These are phyloP conservation scores for Dryas iulia DNA, from an alignment of 1,140 invertebrate species.

Conservation along the genomic window DNA sequence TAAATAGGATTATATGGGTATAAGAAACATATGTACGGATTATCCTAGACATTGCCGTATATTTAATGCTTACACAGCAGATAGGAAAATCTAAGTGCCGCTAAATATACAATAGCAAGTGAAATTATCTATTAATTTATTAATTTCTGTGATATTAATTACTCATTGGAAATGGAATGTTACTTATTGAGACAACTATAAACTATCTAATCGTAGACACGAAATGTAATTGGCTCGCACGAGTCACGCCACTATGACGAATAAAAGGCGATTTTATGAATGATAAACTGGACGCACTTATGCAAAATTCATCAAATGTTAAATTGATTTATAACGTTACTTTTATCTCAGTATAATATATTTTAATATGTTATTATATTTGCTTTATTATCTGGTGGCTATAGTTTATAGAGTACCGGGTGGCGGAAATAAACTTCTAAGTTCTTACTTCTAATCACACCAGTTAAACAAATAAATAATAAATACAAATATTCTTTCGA, in stretches of 20 bases:
- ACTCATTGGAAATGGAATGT: background rate
- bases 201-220: constrained; percentile 57
- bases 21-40: too few relatives aligned
- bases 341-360: too few relatives aligned
- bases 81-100: background rate
- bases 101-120: background rate
- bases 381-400: too few relatives aligned
- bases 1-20: too few relatives aligned
- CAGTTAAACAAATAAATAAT: too few relatives aligned
- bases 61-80: background rate
- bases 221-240: constrained; percentile 57
- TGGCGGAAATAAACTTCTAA: too few relatives aligned
- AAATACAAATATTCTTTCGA: too few relatives aligned
- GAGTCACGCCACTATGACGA: constrained; percentile 69
- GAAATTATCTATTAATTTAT: background rate
- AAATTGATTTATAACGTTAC: background rate
- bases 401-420: too few relatives aligned
- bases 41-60: background rate
- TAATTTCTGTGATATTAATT: background rate
- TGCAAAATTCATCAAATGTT: background rate
- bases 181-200: constrained; percentile 15
- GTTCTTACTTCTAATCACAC: too few relatives aligned
- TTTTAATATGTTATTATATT: too few relatives aligned
- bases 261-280: constrained; percentile 45
- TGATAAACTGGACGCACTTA: constrained; percentile 14